These are phyloP conservation scores for Caenorhabditis wallacei DNA, from an alignment of 2,888 invertebrate species.

Conservation along the genomic window DNA sequence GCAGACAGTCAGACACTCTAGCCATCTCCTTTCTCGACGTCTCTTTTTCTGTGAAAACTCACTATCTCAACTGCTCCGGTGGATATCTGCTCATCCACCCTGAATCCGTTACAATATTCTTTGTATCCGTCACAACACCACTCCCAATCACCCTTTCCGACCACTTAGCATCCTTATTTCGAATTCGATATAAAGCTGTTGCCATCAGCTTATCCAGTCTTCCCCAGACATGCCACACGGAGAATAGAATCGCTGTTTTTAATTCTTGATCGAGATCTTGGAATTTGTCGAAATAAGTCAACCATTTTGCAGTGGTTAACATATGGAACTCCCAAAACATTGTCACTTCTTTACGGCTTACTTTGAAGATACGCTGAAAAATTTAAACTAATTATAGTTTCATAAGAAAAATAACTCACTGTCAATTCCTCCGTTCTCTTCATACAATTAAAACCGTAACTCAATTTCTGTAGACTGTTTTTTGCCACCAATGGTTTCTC, in stretches of 20 bases:
- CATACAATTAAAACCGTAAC: constrained; percentile 22
- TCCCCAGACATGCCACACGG: constrained; percentile 54
- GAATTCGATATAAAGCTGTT: constrained; percentile 23
- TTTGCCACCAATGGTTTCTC: constrained; percentile 16
- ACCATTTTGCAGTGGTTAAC: constrained; percentile 52
- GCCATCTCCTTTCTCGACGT: too few relatives aligned
- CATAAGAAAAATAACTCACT: background rate
- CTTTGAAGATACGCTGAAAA: constrained; percentile 6
- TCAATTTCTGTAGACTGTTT: constrained; percentile 16
- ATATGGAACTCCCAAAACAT: constrained; percentile 47
- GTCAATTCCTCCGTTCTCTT: background rate
- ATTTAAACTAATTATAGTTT: background rate
- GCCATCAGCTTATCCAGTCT: constrained; percentile 53
- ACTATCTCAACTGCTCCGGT: constrained; percentile 33
- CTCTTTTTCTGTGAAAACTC: background rate
- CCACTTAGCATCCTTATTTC: background rate
- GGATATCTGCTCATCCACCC: constrained; percentile 37
- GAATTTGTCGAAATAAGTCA: constrained; percentile 57
- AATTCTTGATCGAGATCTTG: constrained; percentile 33
- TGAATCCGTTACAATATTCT: background rate
- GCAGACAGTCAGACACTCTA: too few relatives aligned
- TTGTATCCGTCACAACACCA: constrained; percentile 30
- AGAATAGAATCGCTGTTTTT: constrained; percentile 53
- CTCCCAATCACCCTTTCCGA: constrained; percentile 25
- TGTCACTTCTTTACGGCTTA: constrained; percentile 4